These are phyloP conservation scores for Echeneis naucrates DNA, from an alignment of 2,797 vertebrate genomes.

Conservation along the genomic window DNA sequence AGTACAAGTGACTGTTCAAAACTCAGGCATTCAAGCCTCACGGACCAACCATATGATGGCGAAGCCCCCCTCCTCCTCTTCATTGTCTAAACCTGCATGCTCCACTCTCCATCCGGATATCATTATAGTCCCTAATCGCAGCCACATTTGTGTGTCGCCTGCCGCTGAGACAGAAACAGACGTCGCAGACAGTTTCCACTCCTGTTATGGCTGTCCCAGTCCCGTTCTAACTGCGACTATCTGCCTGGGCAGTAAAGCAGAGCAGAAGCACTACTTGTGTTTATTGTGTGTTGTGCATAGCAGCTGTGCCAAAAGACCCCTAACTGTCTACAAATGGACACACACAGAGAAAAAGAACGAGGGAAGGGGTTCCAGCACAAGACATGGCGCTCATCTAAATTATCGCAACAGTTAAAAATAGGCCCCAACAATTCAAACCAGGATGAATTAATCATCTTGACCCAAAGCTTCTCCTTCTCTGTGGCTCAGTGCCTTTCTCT, in stretches of 20 bases:
- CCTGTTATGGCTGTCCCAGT: constrained; percentile 82
- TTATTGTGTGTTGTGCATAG: constrained; percentile 77
- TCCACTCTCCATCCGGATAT: constrained; percentile 82
- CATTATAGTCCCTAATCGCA: constrained; percentile 79
- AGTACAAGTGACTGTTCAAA: constrained; percentile 65
- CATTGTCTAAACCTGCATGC: constrained; percentile 62
- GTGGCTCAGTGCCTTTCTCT: constrained; percentile 15
- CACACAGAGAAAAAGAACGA: constrained; percentile 37
- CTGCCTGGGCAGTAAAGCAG: constrained; percentile 75
- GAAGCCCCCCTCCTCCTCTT: background rate
- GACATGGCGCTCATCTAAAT: constrained; percentile 58
- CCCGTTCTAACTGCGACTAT: constrained; percentile 60
- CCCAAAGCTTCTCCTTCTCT: constrained; percentile 26
- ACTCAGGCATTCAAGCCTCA: constrained; percentile 2
- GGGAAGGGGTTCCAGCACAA: constrained; percentile 30
- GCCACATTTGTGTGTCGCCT: constrained; percentile 77
- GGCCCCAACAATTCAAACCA: constrained; percentile 67
- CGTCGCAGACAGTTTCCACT: constrained; percentile 84
- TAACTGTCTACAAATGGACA: constrained; percentile 61
- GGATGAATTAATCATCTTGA: constrained; percentile 56
- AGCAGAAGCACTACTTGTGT: constrained; percentile 72
- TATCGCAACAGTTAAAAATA: constrained; percentile 70
- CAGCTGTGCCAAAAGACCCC: constrained; percentile 68
- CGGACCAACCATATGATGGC: constrained; percentile 42
- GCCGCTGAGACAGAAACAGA: constrained; percentile 75